These are phyloP conservation scores for Darevskia mixta DNA, from an alignment of 2,797 vertebrate species.

Conservation along the genomic window DNA sequence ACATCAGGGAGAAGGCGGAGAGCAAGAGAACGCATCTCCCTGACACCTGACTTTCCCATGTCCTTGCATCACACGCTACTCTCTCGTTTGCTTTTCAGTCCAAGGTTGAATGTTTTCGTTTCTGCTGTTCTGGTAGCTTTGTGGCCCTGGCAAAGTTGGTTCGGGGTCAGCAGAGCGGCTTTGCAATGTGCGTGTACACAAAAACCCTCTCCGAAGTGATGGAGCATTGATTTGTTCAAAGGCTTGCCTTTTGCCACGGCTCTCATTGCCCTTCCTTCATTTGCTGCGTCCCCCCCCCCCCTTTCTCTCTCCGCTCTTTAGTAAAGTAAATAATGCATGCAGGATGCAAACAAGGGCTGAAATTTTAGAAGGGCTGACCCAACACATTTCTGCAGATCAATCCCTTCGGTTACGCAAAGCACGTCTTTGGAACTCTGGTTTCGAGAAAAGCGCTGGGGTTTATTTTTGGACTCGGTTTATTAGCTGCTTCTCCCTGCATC, in stretches of 20 bases:
- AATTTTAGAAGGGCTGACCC: slow-evolving; percentile 69
- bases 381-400: slow-evolving; percentile 53
- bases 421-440: not conserved
- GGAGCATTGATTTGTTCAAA: not conserved
- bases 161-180: not conserved
- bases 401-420: slow-evolving; percentile 46
- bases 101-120: not conserved
- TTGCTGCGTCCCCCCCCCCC: not conserved
- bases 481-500: not conserved
- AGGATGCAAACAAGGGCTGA: slow-evolving; percentile 60
- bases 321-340: slow-evolving; percentile 63
- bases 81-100: too few species aligned
- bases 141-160: too few species aligned
- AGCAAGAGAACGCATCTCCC: not conserved
- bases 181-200: not conserved
- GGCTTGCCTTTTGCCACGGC: fast-evolving
- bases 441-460: not conserved
- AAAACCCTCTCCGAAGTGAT: not conserved
- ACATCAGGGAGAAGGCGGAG: not conserved
- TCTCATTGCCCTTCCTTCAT: slow-evolving; percentile 38
- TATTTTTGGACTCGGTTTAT: not conserved
- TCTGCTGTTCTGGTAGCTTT: not conserved
- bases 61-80: not conserved
- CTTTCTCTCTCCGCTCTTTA: slow-evolving; percentile 29
- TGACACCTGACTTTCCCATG: too few species aligned